Conservation (phyloP, 2,113 vertebrate genomes). For the Ctenodactylus gundi region DNA sequence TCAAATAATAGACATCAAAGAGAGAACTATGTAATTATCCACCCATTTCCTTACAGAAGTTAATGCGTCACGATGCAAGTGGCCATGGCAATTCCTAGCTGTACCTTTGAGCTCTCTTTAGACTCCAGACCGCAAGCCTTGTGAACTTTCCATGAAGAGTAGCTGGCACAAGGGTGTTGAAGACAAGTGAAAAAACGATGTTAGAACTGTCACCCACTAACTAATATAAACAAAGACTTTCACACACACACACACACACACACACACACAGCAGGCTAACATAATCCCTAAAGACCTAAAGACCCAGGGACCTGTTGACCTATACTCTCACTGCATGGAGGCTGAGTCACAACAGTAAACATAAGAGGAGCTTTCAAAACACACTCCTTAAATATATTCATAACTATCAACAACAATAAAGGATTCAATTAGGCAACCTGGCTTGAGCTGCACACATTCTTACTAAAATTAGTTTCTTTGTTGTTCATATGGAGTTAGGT, state of each 20-base stretch:
- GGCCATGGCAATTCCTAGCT: not conserved
- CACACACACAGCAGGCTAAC: slow-evolving; percentile 42
- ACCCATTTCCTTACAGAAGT: not conserved
- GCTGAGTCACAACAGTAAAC: slow-evolving; percentile 72
- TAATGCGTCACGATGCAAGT: not conserved
- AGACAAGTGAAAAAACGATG: not conserved
- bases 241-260: not conserved
- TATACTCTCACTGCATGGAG: slow-evolving; percentile 72
- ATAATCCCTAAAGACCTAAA: slow-evolving; percentile 65
- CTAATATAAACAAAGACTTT: not conserved
- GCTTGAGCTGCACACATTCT: slow-evolving; percentile 59
- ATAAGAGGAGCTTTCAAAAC: slow-evolving; percentile 77
- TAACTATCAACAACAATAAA: slow-evolving; percentile 67
- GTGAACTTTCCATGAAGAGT: not conserved
- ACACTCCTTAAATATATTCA: slow-evolving; percentile 76
- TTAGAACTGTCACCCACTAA: not conserved
- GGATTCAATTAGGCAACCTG: slow-evolving; percentile 76
- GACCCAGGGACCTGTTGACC: slow-evolving; percentile 72
- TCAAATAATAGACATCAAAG: not conserved
- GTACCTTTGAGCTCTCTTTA: not conserved
- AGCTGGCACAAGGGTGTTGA: not conserved
- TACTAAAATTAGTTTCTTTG: slow-evolving; percentile 67
- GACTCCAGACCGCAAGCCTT: not conserved
- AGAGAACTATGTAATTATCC: not conserved
- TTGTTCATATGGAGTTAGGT: slow-evolving; percentile 32